A percentile compares a stretch with the other conserved stretches of the same genome.
Conservation (phyloP, 2,797 vertebrate species). For the Hipposideros larvatus region DNA sequence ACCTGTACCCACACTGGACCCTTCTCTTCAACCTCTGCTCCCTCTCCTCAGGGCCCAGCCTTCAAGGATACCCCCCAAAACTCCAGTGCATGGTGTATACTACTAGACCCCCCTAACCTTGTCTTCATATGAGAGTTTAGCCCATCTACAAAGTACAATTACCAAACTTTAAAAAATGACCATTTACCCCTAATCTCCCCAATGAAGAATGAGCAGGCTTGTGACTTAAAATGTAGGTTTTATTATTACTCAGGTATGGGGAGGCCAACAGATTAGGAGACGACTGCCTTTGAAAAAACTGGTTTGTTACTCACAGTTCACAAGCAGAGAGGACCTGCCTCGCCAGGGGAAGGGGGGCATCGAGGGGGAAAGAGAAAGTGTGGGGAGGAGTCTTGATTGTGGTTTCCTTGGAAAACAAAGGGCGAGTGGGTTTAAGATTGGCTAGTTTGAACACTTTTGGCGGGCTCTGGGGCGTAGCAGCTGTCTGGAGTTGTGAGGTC, state of each 20-base stretch:
- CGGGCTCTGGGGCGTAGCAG: background rate
- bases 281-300: background rate
- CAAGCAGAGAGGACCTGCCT: background rate
- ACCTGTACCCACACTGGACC: no score
- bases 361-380: fast-evolving
- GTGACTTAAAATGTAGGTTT: background rate
- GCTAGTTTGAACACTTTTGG: background rate
- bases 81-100: background rate
- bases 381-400: background rate
- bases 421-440: background rate
- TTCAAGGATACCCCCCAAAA: background rate
- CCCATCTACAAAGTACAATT: background rate
- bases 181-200: background rate
- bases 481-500: background rate
- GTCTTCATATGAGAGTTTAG: background rate
- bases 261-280: background rate
- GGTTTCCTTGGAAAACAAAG: background rate
- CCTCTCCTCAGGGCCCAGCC: background rate
- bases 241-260: background rate
- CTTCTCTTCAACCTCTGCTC: background rate
- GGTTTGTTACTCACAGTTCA: background rate
- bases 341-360: background rate
- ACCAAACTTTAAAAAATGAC: background rate
- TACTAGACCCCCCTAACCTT: background rate
- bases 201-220: background rate